Evolutionary conservation across 2,888 invertebrate species (phyloP).

Genomic region (Pseudococcus longispinus): DNA sequence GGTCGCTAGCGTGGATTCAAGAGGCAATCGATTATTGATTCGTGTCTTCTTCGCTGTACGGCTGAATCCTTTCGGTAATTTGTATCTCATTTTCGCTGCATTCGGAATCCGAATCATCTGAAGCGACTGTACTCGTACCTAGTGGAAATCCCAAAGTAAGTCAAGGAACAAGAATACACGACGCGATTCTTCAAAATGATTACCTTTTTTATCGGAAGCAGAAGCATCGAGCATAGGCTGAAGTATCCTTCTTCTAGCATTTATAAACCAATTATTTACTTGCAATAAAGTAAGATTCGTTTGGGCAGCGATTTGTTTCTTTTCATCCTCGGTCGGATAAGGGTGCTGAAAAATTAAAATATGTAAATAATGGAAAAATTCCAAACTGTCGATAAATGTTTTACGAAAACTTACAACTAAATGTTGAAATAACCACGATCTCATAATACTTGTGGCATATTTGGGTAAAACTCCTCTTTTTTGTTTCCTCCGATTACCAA

Average conservation of each 20-base stretch:
- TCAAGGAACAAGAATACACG: not conserved
- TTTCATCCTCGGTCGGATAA: slow-evolving; percentile 94
- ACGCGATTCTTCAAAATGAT: not conserved
- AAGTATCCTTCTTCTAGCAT: slow-evolving; percentile 86
- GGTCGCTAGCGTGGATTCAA: not conserved
- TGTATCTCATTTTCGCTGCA: slow-evolving; percentile 53
- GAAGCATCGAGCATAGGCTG: slow-evolving; percentile 90
- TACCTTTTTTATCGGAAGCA: slow-evolving; percentile 63
- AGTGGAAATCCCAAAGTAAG: not conserved
- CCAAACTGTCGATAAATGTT: not conserved
- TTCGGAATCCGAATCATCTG: slow-evolving; percentile 51
- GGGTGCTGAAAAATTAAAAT: slow-evolving; percentile 74
- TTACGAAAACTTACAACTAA: slow-evolving; percentile 76
- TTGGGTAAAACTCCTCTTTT: slow-evolving; percentile 93
- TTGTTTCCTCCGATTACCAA: slow-evolving; percentile 68
- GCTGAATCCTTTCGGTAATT: slow-evolving; percentile 52
- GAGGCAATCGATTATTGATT: slow-evolving; percentile 39
- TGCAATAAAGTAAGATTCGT: slow-evolving; percentile 87
- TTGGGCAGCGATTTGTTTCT: slow-evolving; percentile 85
- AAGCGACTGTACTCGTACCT: slow-evolving; percentile 42
- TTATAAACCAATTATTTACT: slow-evolving; percentile 94
- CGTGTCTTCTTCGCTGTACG: slow-evolving; percentile 51
- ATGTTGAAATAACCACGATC: slow-evolving; percentile 96
- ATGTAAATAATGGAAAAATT: not conserved
- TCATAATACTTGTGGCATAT: slow-evolving; percentile 94